These are phyloP conservation scores for Caenorhabditis wallacei DNA, from an alignment of 2,888 invertebrate genomes.

Conservation along the genomic window DNA sequence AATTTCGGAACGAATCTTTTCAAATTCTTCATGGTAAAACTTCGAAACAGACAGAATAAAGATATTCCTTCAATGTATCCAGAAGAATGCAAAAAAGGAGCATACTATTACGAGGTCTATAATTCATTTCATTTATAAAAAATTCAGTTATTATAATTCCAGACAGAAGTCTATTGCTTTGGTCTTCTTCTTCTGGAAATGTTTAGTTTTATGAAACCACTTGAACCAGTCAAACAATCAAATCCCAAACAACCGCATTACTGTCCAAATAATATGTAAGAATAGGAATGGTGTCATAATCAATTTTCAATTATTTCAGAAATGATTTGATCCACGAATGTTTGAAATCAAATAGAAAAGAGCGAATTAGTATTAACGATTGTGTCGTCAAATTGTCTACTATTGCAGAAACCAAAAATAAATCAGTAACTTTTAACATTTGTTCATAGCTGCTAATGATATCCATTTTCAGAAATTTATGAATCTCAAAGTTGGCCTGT, in stretches of 20 bases:
- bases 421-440: conserved; percentile 6
- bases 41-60: not conserved
- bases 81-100: conserved; percentile 27
- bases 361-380: conserved; percentile 4
- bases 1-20: not conserved
- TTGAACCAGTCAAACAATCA: not conserved
- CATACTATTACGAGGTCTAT: conserved; percentile 35
- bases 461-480: too few relatives aligned
- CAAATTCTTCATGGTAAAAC: not conserved
- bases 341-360: conserved; percentile 3
- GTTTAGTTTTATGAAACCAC: conserved; percentile 2
- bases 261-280: conserved; percentile 31
- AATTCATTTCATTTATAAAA: not conserved
- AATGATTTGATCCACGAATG: conserved; percentile 30
- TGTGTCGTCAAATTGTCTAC: conserved; percentile 7
- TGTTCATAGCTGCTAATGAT: not conserved
- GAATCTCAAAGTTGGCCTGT: too few relatives aligned
- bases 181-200: conserved; percentile 31
- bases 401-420: not conserved
- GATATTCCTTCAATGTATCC: conserved; percentile 36
- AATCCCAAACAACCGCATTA: conserved; percentile 1
- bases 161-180: conserved; percentile 57
- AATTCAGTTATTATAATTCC: conserved; percentile 19
- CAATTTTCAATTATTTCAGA: conserved; percentile 12
- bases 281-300: not conserved